A percentile compares a stretch with the other conserved stretches of the same genome.
These are phyloP conservation scores for Plectrocnemia conspersa DNA, from an alignment of 1,140 invertebrate species.

Conservation along the genomic window DNA sequence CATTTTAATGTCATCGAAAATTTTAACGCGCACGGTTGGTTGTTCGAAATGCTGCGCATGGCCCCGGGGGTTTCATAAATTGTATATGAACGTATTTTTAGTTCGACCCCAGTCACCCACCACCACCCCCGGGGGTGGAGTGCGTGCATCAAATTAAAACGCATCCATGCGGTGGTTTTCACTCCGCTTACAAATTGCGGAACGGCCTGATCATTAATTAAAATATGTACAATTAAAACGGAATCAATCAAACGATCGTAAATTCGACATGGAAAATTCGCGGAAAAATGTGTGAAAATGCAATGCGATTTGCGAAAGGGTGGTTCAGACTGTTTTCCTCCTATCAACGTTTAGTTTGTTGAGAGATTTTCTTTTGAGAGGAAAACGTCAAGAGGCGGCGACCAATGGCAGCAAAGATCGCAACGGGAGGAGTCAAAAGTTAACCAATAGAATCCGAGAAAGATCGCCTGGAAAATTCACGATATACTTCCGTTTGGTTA, in stretches of 20 bases:
- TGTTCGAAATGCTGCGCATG: too few species aligned
- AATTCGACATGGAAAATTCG: not conserved
- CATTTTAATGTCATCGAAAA: too few species aligned
- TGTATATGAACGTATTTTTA: slow-evolving; percentile 16
- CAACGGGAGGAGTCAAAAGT: slow-evolving; percentile 6
- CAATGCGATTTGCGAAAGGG: not conserved
- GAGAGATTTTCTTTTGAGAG: too few species aligned
- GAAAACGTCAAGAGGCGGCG: not conserved
- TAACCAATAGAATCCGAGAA: not conserved
- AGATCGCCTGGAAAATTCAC: too few species aligned
- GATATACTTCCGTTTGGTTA: too few species aligned
- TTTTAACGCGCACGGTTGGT: too few species aligned
- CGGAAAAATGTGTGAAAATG: not conserved
- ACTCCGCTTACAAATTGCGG: slow-evolving; percentile 17
- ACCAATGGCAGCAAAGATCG: not conserved
- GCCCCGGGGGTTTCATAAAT: too few species aligned
- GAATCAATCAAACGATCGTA: slow-evolving; percentile 21
- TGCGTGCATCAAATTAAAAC: slow-evolving; percentile 22
- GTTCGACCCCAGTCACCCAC: too few species aligned
- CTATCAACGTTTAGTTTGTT: too few species aligned
- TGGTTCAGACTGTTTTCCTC: not conserved
- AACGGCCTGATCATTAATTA: slow-evolving; percentile 21
- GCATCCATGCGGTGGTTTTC: slow-evolving; percentile 18
- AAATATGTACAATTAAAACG: slow-evolving; percentile 20
- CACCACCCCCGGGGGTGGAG: slow-evolving; percentile 5